These are phyloP conservation scores for Zenarchopterus dispar DNA, from an alignment of 2,797 vertebrate species.

Conservation along the genomic window DNA sequence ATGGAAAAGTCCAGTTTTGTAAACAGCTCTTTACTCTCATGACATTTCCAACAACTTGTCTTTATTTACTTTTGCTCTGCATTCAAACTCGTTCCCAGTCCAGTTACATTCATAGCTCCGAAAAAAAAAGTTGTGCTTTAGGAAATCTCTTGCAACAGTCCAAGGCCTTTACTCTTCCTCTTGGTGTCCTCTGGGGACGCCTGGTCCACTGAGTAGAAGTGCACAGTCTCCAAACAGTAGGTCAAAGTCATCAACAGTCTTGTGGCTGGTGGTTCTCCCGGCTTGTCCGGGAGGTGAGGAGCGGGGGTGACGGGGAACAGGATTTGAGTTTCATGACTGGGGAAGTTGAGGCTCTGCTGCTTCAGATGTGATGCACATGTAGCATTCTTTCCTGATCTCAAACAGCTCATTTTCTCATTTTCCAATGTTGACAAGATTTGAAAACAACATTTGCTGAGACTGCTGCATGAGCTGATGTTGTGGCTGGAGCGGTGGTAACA, in stretches of 20 bases:
- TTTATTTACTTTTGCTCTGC: slow-evolving; percentile 8
- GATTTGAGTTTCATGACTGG: not conserved
- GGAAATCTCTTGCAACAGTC: slow-evolving; percentile 62
- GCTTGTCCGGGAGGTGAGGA: slow-evolving; percentile 28
- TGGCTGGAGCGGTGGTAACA: slow-evolving; percentile 19
- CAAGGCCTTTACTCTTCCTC: not conserved
- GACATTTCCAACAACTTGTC: not conserved
- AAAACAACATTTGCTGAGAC: not conserved
- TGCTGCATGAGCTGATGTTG: not conserved
- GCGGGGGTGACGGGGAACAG: not conserved
- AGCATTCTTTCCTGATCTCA: no score
- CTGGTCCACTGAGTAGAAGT: slow-evolving; percentile 44
- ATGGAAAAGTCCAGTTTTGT: slow-evolving; percentile 72
- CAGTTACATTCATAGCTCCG: slow-evolving; percentile 88
- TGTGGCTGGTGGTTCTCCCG: slow-evolving; percentile 42
- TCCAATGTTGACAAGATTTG: not conserved
- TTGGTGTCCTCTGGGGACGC: slow-evolving; percentile 11
- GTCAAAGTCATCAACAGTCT: slow-evolving; percentile 31
- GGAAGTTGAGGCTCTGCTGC: not conserved
- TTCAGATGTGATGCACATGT: slow-evolving; percentile 5
- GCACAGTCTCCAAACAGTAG: slow-evolving; percentile 44
- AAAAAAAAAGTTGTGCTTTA: slow-evolving; percentile 90
- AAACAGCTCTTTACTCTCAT: slow-evolving; percentile 75
- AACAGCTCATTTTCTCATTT: not conserved
- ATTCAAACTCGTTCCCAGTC: slow-evolving; percentile 5